These are phyloP conservation scores for Zootermopsis nevadensis DNA, from an alignment of 2,888 invertebrate genomes.

Conservation along the genomic window DNA sequence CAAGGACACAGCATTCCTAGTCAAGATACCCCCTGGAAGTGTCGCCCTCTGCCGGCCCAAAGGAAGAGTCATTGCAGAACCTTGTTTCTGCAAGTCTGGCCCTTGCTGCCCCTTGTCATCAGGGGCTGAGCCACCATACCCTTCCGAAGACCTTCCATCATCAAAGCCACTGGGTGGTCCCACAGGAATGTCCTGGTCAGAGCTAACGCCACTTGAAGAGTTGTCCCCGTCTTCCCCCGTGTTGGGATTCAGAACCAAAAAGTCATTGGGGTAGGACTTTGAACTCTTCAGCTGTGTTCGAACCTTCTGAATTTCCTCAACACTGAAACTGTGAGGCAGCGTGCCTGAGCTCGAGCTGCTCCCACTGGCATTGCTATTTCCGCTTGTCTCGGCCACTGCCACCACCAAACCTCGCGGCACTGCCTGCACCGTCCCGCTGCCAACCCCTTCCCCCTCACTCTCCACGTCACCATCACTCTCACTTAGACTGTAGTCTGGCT, in stretches of 20 bases:
- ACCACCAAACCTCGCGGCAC: constrained; percentile 60
- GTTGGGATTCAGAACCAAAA: constrained; percentile 61
- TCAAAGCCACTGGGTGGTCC: constrained; percentile 62
- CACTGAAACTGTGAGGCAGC: constrained; percentile 86
- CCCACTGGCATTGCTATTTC: constrained; percentile 67
- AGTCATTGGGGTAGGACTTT: constrained; percentile 88
- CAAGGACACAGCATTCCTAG: constrained; percentile 78
- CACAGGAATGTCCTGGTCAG: constrained; percentile 80
- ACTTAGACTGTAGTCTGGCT: constrained; percentile 91
- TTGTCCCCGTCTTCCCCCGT: constrained; percentile 84
- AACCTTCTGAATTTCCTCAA: constrained; percentile 90
- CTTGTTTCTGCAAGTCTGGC: constrained; percentile 14
- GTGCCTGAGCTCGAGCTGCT: constrained; percentile 78
- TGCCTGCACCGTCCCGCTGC: constrained; percentile 56
- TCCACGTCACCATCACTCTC: constrained; percentile 83
- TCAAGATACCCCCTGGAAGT: constrained; percentile 64
- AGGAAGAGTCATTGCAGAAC: constrained; percentile 23
- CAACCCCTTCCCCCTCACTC: constrained; percentile 61
- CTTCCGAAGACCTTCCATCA: constrained; percentile 47
- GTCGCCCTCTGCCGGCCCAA: constrained; percentile 54
- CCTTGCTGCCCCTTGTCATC: constrained; percentile 10
- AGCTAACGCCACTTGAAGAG: constrained; percentile 88
- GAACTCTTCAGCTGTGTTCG: constrained; percentile 86
- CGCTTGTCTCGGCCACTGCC: constrained; percentile 74
- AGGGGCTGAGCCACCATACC: constrained; percentile 44